Conservation (phyloP, 1,140 invertebrate species). For the Mercenaria mercenaria region DNA sequence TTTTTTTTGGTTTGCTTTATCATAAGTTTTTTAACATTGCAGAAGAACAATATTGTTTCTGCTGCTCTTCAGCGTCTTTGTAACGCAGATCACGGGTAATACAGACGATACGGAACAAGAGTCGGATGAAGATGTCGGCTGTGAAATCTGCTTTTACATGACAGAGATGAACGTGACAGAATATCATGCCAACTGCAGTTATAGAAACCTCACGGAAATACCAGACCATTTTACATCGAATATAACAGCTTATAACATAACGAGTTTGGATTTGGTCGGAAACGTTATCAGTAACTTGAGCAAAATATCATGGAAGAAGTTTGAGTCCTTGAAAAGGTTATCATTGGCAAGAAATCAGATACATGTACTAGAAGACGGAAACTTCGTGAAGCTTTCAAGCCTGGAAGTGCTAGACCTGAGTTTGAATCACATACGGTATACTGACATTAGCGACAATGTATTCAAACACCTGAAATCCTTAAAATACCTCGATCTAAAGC, state of each 20-base stretch:
- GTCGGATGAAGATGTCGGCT: neutral
- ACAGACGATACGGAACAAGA: neutral
- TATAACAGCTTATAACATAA: neutral
- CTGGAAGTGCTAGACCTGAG: constrained; percentile 8
- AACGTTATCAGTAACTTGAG: neutral
- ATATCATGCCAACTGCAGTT: neutral
- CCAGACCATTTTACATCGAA: neutral
- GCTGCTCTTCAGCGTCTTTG: neutral
- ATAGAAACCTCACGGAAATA: neutral
- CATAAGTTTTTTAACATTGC: too few species aligned
- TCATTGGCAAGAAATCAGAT: neutral
- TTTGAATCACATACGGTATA: constrained; percentile 13
- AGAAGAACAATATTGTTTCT: neutral
- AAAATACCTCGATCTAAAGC: constrained; percentile 7
- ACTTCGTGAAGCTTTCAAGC: neutral
- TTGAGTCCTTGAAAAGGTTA: neutral
- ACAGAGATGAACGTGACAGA: neutral
- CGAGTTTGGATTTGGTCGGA: neutral
- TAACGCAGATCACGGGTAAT: neutral
- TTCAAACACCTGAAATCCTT: neutral
- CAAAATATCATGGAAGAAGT: neutral
- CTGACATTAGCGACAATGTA: neutral
- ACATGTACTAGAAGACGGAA: neutral
- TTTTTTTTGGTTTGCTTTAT: too few species aligned
- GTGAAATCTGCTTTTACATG: neutral